These are phyloP conservation scores for Microplitis demolitor DNA, from an alignment of 1,140 invertebrate genomes.

Conservation along the genomic window DNA sequence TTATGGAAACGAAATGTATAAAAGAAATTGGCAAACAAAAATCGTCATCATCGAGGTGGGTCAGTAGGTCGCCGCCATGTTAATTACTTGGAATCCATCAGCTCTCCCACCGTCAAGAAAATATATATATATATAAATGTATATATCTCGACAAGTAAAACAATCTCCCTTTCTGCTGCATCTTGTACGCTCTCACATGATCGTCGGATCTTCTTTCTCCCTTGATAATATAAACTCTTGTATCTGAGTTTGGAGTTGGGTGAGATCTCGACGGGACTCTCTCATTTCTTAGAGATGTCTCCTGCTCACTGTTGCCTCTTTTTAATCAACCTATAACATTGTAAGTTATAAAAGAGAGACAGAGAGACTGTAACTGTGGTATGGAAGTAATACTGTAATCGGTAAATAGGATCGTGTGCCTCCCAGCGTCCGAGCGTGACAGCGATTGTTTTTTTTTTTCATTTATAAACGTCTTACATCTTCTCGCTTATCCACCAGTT, in stretches of 20 bases:
- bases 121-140: not conserved
- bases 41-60: constrained; percentile 46
- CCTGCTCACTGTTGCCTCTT: not conserved
- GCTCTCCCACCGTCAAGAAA: constrained; percentile 26
- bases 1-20: constrained; percentile 2
- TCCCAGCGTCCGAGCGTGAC: not conserved
- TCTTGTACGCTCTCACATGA: not conserved
- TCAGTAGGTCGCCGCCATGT: constrained; percentile 52
- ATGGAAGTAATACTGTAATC: constrained; percentile 6
- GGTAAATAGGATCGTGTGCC: constrained; percentile 9
- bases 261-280: not conserved
- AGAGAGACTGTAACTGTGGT: not conserved
- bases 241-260: not conserved
- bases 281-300: not conserved
- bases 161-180: not conserved
- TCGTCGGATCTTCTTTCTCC: not conserved
- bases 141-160: constrained; percentile 3
- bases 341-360: no score
- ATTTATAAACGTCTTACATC: not conserved
- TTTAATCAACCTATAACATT: not conserved
- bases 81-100: constrained; percentile 53
- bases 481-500: not conserved
- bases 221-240: not conserved
- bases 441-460: not conserved
- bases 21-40: constrained; percentile 36